Base-by-base conservation (phyloP, 2,797 vertebrate genomes). In the Vespertilio murinus region DNA sequence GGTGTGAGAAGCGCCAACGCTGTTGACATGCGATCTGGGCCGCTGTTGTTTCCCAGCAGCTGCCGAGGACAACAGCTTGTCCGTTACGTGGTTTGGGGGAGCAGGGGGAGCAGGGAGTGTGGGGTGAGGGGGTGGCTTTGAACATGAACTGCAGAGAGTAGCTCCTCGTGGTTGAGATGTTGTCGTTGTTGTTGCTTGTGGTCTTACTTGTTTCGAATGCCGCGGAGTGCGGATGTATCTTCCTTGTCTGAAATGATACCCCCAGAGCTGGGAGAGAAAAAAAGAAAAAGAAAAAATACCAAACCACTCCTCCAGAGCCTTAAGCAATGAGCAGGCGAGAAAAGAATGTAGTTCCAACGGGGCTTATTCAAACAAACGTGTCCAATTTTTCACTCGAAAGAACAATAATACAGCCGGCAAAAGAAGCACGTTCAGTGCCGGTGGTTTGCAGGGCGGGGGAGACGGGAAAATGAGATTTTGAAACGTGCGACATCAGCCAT, bases 11-110 rank as follows among this genome's bases (percentile, higher is more conserved):
- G 73, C 12, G 18, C 56, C 95, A 56, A 42, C 77, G 65, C 74
- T 56, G 64, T 20, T 90, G 94, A 88, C 70, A 75, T 92, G 93
- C 65, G 89, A 95, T 95, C 91, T 5, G 42, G 47, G 75, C 89
- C 2, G 88, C 95, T 91, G 97, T 94, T 93, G 92, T 91, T 93
- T 92, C 94, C 89, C 10, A 74, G 94, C 97, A 96, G 97, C 97
- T 96, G 96, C 95, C 40, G 42, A 70, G 81, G 94, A 93, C 90
- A 70, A 74, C 90, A 92, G 90, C 90, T 94, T 54, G 47, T 88
- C 85, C 85, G 20, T 95, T 73, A 69, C 33, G 22, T 73, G 78
- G 67, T 64, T 96, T 93, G 33, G 49, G 74, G 64, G 70, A 40
- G 56, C 33, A 6, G 5, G 4, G 6, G 13, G 5, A 8, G 40